Evolutionary conservation across 2,888 invertebrate species (phyloP), one percentile per base, ranked within the genome.

Genomic region (Celastrina argiolus): DNA sequence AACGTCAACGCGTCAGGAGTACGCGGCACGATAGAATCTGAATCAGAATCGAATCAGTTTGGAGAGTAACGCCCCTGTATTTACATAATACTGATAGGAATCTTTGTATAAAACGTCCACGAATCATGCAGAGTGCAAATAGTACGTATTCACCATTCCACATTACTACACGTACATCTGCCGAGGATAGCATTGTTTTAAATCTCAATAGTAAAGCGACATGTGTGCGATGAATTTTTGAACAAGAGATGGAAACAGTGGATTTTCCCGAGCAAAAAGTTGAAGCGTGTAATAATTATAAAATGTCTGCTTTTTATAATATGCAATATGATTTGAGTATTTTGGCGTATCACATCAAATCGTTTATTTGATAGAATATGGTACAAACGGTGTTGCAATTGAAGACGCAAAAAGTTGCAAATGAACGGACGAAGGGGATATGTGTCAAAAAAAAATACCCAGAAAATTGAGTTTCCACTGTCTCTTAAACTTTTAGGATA

Each of bases 151-250:
- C 22, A 51, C 22, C 12, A 4, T 51, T 26, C 5, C 10, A 26
- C 51, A 26, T 51, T 4, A 22, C 22, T 36, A 39, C 16, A 39
- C 36, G 31, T 31, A 45, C n/a, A 45, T 39, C 42, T 51, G 63
- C 61, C 8, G 34, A 67, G 28, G 34, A 39, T 67, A 34, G 61
- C 65, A 68, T 69, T 69, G 69, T 69, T 68, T 65, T 61, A 66
- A 66, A 34, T 58, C 66, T 64, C 65, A 66, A 64, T 66, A 66
- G 66, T 68, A 68, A 65, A 56, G 31, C 66, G 65, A 65, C 65
- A 67, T 67, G 69, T 67, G 66, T 66, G 64, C 64, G 59, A 66
- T 64, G 59, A 39, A 63, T 34, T 39, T 63, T 66, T 66, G 14
- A 51, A 66, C 42, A 66, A 28, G 63, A 56, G 36, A 61, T 51